Evolutionary conservation across 2,888 invertebrate species (phyloP).

Genomic region (Antheraea assamensis): DNA sequence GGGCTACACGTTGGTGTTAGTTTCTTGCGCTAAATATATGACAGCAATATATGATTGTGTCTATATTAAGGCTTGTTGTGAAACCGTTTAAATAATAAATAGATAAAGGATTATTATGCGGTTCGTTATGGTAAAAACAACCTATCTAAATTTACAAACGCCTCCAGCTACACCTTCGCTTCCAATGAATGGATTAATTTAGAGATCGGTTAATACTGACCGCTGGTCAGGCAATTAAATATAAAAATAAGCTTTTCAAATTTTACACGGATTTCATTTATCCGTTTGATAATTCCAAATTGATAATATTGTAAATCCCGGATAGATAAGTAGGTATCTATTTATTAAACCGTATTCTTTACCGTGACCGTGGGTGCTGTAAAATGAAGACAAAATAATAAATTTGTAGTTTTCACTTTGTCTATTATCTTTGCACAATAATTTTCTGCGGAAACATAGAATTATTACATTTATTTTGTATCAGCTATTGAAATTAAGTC

Average conservation of each 20-base stretch:
- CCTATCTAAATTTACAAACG: constrained; percentile 8
- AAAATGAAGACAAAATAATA: too few species aligned
- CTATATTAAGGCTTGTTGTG: neutral
- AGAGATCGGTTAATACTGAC: neutral
- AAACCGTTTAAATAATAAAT: neutral
- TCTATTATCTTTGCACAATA: too few species aligned
- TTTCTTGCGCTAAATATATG: neutral
- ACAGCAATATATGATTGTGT: neutral
- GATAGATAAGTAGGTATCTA: neutral
- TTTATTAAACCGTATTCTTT: too few species aligned
- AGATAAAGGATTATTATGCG: neutral
- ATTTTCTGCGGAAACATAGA: too few species aligned
- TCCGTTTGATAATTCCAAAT: neutral
- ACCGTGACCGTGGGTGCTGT: too few species aligned
- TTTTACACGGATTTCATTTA: neutral
- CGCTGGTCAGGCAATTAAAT: neutral
- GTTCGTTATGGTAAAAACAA: constrained; percentile 1
- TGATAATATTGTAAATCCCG: neutral
- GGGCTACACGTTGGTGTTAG: too few species aligned
- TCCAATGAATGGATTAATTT: constrained; percentile 6
- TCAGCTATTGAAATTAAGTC: too few species aligned
- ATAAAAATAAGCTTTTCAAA: neutral
- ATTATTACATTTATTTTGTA: too few species aligned
- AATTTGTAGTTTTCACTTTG: too few species aligned
- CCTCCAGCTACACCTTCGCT: constrained; percentile 14